phyloP scores from a whole-genome alignment of 2,113 vertebrate species.

The Serilophus lunatus region DNA sequence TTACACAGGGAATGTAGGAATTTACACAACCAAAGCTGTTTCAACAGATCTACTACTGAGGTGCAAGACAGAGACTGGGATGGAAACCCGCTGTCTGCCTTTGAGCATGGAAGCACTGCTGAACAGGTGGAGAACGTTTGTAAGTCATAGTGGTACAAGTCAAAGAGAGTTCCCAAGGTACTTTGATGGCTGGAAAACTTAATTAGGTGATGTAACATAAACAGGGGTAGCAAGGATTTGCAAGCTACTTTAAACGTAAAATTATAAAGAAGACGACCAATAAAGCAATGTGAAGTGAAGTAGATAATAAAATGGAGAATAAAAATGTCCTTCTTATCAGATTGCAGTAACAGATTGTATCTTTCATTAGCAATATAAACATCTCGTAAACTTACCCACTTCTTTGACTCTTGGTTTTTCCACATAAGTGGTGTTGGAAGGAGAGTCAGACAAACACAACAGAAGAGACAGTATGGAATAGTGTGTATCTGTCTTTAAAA shows the following conservation, averaged over 20 bases:
- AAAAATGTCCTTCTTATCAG: background rate
- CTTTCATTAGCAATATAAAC: background rate
- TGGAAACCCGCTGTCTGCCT: background rate
- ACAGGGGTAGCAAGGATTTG: background rate
- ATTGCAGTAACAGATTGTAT: background rate
- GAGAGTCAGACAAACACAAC: slow-evolving; percentile 89
- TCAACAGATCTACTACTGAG: background rate
- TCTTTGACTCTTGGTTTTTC: slow-evolving; percentile 84
- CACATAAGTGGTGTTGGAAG: slow-evolving; percentile 86
- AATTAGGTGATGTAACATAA: background rate
- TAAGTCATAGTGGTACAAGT: background rate
- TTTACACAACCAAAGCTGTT: background rate
- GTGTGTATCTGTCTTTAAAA: slow-evolving; percentile 80
- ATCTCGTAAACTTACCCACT: slow-evolving; percentile 69
- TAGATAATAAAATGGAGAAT: background rate
- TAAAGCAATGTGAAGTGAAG: background rate
- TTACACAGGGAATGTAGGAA: background rate
- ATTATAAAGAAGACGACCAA: background rate
- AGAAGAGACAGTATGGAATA: slow-evolving; percentile 88
- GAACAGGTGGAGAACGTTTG: background rate
- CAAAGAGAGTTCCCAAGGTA: background rate
- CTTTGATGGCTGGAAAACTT: background rate
- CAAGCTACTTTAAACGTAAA: background rate
- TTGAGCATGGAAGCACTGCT: background rate
- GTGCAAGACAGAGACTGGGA: background rate